Evolutionary conservation across 2,113 vertebrate species (phyloP).

Genomic region (Choloepus hoffmanni): DNA sequence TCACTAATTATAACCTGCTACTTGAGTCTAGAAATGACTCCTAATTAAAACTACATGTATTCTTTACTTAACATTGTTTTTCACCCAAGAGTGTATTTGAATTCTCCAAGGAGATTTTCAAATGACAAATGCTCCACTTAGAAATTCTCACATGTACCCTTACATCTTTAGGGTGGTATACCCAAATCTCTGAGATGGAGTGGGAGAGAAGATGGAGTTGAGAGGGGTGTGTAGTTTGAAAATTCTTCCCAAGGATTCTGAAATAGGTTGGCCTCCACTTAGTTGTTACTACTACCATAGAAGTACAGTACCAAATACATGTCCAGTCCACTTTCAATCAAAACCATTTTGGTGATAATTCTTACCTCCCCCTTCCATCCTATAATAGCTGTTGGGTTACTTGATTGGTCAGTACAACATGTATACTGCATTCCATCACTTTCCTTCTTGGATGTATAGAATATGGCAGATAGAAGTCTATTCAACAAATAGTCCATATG

Average conservation of each 20-base stretch:
- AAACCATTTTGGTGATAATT: not conserved
- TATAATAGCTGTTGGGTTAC: slow-evolving; percentile 10
- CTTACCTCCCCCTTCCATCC: not conserved
- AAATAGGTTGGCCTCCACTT: not conserved
- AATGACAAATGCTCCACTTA: not conserved
- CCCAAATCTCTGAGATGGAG: not conserved
- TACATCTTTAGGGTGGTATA: not conserved
- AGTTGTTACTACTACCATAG: not conserved
- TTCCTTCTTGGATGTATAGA: slow-evolving; percentile 59
- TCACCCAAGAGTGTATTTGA: not conserved
- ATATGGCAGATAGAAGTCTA: slow-evolving; percentile 51
- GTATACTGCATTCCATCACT: not conserved
- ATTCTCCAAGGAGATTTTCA: slow-evolving; percentile 1
- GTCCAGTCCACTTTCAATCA: not conserved
- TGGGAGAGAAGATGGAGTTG: not conserved
- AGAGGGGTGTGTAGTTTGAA: not conserved
- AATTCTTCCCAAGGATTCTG: not conserved
- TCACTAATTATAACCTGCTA: not conserved
- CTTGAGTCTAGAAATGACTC: slow-evolving; percentile 25
- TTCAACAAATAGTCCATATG: slow-evolving; percentile 7
- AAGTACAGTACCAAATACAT: not conserved
- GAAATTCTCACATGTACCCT: not conserved
- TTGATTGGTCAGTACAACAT: not conserved
- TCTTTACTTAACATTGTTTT: slow-evolving; percentile 8
- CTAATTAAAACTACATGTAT: not conserved